Base-by-base conservation (phyloP, 2,113 vertebrate species). In the Phoxinus phoxinus region DNA sequence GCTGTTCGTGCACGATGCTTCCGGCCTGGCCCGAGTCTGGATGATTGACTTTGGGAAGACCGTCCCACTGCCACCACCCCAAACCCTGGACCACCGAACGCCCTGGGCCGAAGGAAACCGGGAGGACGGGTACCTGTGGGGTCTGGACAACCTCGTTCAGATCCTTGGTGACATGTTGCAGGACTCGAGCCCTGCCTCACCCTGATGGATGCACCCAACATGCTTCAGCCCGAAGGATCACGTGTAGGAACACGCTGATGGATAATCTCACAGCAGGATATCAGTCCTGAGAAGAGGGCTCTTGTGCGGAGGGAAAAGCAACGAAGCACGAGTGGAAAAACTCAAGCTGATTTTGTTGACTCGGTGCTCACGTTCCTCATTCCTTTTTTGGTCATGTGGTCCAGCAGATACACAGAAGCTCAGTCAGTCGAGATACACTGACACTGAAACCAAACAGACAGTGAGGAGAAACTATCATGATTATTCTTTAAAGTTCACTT, bases 1-100 rank as follows among this genome's bases (percentile, higher is more conserved):
- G 23, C 94, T 98, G 32, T 98, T 98, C 3, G 95, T 98, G 83
- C 97, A 98, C 0, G 96, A 98, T 77, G 88, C 93, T 51, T 95
- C 95, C 0, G 95, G 94, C 58, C 93, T 94, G 84, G 96, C 96
- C 63, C 94, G 91, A 41, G 96, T 98, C 46, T 97, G 97, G 96
- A 98, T 98, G 96, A 98, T 98, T 0, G 97, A 98, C 93, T 98
- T 98, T 1, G 97, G 97, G 84, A 98, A 98, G 92, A 98, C 96
- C 0, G 94, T 96, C 2, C 93, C 94, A 19, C 92, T 98, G 75
- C 94, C 92, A 0, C 88, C 88, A 9, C 89, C 92, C 23, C 93
- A 90, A 80, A 96, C 90, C 0, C 92, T 98, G 85, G 95, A 96
- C 90, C 97, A 98, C 93, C 93, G 96, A 79, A 94, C 94, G 12